Percentiles rank a stretch among this genome's conserved stretches.
phyloP scores from a whole-genome alignment of 1,140 invertebrate genomes.

The Scylla paramamosain region DNA sequence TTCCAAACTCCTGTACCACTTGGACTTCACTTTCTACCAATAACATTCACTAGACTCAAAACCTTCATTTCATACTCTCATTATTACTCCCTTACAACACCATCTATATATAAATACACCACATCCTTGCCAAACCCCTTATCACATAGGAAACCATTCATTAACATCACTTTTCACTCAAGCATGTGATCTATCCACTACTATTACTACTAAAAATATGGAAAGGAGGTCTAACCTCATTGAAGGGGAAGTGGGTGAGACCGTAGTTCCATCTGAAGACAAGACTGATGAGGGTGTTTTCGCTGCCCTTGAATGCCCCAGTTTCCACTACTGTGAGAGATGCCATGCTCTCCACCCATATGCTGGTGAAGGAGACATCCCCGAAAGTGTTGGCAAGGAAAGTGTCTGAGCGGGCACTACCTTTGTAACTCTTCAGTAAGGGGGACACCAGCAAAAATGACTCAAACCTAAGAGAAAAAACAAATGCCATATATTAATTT shows the following conservation, averaged over 20 bases:
- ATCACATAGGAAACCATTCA: too few species aligned
- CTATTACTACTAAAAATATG: not conserved
- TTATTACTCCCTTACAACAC: too few species aligned
- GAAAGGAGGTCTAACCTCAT: not conserved
- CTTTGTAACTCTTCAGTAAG: not conserved
- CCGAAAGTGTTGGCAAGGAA: constrained; percentile 44
- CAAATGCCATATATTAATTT: not conserved
- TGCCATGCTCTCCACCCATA: constrained; percentile 27
- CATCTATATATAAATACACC: too few species aligned
- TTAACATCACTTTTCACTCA: too few species aligned
- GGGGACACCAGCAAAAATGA: not conserved
- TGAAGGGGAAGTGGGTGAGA: constrained; percentile 36
- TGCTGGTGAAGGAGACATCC: constrained; percentile 6
- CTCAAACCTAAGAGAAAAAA: not conserved
- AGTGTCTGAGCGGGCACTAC: not conserved
- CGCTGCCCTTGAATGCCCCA: constrained; percentile 45
- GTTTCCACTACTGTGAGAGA: not conserved
- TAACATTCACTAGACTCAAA: too few species aligned
- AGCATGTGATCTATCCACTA: too few species aligned
- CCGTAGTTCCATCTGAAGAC: constrained; percentile 12
- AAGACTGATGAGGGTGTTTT: not conserved
- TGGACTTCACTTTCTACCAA: too few species aligned
- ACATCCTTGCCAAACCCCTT: too few species aligned
- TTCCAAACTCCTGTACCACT: too few species aligned
- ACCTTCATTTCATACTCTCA: too few species aligned